phyloP scores from a whole-genome alignment of 2,113 vertebrate species.

The Hydrochoerus hydrochaeris region DNA sequence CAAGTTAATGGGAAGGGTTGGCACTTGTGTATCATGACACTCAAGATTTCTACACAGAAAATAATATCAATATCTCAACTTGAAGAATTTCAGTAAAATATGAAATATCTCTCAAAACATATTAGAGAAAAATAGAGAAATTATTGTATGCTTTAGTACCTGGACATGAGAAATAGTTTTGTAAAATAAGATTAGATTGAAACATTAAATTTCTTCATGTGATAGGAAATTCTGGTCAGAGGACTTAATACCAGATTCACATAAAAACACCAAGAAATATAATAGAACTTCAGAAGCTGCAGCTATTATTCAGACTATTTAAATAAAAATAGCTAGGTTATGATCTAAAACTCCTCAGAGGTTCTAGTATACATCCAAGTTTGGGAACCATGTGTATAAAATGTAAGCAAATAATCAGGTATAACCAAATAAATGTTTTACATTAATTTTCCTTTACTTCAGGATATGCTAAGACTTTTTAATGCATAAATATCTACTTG shows the following conservation, averaged over 20 bases:
- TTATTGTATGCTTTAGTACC: neutral
- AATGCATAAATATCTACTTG: neutral
- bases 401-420: neutral
- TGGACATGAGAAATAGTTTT: neutral
- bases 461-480: neutral
- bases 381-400: neutral
- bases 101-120: slow-evolving; percentile 5
- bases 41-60: neutral
- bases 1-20: neutral
- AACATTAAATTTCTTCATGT: neutral
- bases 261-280: neutral
- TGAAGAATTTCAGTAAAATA: neutral
- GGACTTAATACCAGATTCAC: neutral
- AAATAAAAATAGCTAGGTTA: neutral
- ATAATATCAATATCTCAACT: neutral
- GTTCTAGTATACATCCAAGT: neutral
- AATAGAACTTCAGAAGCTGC: neutral
- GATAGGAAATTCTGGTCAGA: neutral
- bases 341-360: neutral
- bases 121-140: neutral
- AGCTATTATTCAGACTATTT: neutral
- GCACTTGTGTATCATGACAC: neutral
- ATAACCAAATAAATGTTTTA: neutral
- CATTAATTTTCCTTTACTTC: neutral
- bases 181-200: neutral